These are phyloP conservation scores for Notothenia rossii DNA, from an alignment of 2,113 vertebrate genomes.

Conservation along the genomic window DNA sequence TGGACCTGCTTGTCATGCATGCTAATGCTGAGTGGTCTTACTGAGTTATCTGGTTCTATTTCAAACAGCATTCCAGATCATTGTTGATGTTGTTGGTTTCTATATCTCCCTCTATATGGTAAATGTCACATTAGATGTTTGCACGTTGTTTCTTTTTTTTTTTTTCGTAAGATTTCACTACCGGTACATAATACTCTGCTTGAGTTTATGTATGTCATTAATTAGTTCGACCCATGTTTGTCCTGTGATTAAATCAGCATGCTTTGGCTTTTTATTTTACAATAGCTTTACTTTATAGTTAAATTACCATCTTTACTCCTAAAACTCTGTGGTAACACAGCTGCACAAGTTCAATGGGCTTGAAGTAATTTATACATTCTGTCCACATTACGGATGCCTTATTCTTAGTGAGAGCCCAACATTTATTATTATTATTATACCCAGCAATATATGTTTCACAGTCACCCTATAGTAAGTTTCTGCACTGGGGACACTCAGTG, in stretches of 20 bases:
- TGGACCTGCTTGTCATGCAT: constrained; percentile 91
- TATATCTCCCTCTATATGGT: constrained; percentile 63
- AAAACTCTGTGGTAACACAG: constrained; percentile 1
- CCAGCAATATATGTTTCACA: constrained; percentile 1
- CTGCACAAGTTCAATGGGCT: constrained; percentile 15
- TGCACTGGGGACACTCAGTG: neutral
- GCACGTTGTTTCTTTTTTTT: constrained; percentile 80
- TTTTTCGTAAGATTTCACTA: constrained; percentile 62
- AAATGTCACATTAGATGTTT: constrained; percentile 63
- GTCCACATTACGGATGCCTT: constrained; percentile 22
- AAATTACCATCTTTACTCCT: neutral
- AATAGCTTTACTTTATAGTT: constrained; percentile 4
- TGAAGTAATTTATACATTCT: constrained; percentile 17
- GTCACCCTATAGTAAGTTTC: neutral
- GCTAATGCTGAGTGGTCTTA: constrained; percentile 82
- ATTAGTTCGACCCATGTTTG: constrained; percentile 48
- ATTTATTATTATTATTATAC: neutral
- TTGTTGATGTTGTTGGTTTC: constrained; percentile 66
- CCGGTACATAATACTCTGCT: constrained; percentile 69
- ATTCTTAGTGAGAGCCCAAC: neutral
- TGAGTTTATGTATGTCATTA: constrained; percentile 73
- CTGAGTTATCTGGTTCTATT: constrained; percentile 70
- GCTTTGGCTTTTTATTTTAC: constrained; percentile 43
- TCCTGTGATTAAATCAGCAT: constrained; percentile 66
- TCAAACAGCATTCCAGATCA: constrained; percentile 73